Evolutionary conservation across 2,888 invertebrate genomes (phyloP).

Genomic region (Bombylius discolor): DNA sequence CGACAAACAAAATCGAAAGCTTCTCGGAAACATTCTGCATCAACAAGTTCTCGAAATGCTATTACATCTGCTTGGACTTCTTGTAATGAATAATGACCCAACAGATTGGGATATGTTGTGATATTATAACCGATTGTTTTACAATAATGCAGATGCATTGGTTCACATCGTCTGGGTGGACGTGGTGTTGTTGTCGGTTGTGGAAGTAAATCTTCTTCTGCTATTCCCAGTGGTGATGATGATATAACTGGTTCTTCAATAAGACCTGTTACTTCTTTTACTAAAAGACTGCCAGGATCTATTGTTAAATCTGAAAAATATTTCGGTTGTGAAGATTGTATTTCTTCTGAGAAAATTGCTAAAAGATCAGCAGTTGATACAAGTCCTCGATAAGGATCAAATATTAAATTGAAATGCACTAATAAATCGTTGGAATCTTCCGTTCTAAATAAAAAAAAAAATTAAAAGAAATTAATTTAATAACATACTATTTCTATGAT

Average conservation of each 20-base stretch:
- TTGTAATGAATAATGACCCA: conserved; percentile 46
- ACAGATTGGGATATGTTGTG: conserved; percentile 68
- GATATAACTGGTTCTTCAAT: conserved; percentile 34
- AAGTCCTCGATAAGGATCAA: conserved; percentile 61
- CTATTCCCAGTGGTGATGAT: conserved; percentile 28
- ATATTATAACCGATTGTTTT: conserved; percentile 59
- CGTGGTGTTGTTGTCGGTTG: conserved; percentile 36
- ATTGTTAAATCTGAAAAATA: conserved; percentile 52
- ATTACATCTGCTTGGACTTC: conserved; percentile 65
- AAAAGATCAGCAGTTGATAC: conserved; percentile 53
- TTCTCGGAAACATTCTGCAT: conserved; percentile 77
- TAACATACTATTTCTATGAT: neutral
- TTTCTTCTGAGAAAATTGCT: conserved; percentile 52
- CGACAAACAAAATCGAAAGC: conserved; percentile 85
- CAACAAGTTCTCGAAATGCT: conserved; percentile 72
- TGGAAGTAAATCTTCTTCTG: conserved; percentile 26
- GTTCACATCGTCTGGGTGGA: conserved; percentile 52
- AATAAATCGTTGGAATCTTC: conserved; percentile 56
- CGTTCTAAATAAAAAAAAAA: conserved; percentile 35
- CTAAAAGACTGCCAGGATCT: conserved; percentile 50
- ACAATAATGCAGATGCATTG: conserved; percentile 55
- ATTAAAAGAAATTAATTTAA: neutral
- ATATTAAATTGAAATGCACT: conserved; percentile 74
- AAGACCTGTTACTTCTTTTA: conserved; percentile 40
- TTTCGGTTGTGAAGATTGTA: conserved; percentile 43